Conservation (phyloP, 2,888 invertebrate genomes). For the Zeuzera pyrina region DNA sequence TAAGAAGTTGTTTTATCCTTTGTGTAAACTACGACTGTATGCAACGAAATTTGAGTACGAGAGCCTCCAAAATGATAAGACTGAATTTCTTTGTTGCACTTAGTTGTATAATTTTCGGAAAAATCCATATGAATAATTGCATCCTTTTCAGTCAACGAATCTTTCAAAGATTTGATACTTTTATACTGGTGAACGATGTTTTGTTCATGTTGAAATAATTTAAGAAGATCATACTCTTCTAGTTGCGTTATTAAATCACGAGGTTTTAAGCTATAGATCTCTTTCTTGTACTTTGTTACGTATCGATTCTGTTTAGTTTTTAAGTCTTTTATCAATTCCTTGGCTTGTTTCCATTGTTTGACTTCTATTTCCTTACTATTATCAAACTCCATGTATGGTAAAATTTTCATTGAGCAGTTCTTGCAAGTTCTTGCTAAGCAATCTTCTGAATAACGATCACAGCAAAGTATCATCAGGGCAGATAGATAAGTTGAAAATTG, state of each 20-base stretch:
- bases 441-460: slow-evolving; percentile 3
- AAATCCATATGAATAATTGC: slow-evolving; percentile 21
- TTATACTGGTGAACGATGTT: slow-evolving; percentile 3
- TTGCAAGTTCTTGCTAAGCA: slow-evolving; percentile 4
- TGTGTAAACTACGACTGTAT: slow-evolving; percentile 31
- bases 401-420: slow-evolving; percentile 2
- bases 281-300: slow-evolving; percentile 14
- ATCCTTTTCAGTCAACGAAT: slow-evolving; percentile 4
- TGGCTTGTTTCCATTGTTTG: slow-evolving; percentile 2
- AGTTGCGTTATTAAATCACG: slow-evolving; percentile 16
- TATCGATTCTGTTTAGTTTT: slow-evolving; percentile 10
- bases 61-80: slow-evolving; percentile 33
- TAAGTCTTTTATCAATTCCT: slow-evolving; percentile 6
- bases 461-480: slow-evolving; percentile 1
- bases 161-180: not conserved
- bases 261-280: slow-evolving; percentile 5
- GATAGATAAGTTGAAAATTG: slow-evolving; percentile 1
- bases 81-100: slow-evolving; percentile 25
- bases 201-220: slow-evolving; percentile 1
- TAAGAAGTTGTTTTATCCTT: slow-evolving; percentile 14
- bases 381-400: slow-evolving; percentile 4
- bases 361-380: not conserved
- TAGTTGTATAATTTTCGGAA: slow-evolving; percentile 28
- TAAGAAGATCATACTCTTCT: slow-evolving; percentile 13
- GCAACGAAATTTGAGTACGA: slow-evolving; percentile 27